Conservation (phyloP, 2,113 vertebrate genomes). For the Sarotherodon lohbergeri region DNA sequence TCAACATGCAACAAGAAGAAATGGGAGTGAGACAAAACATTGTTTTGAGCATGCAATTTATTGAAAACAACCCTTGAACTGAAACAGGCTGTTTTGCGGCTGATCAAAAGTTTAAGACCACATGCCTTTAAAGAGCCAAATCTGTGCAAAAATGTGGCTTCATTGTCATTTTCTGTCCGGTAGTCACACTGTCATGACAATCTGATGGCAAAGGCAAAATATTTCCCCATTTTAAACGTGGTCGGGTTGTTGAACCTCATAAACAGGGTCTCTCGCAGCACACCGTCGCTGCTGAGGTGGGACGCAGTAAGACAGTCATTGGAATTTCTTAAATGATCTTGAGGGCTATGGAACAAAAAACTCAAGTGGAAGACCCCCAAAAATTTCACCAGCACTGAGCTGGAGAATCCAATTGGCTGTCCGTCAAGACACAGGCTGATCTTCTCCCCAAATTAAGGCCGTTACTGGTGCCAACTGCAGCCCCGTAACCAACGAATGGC, state of each 20-base stretch:
- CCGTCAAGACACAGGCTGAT: neutral
- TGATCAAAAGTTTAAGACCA: neutral
- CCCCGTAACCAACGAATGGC: neutral
- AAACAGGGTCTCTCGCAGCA: neutral
- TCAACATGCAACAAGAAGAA: neutral
- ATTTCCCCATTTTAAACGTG: neutral
- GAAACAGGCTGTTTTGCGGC: neutral
- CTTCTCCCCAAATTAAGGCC: neutral
- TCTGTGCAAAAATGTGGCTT: neutral
- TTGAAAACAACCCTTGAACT: neutral
- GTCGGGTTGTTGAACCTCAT: neutral
- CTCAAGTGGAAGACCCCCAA: neutral
- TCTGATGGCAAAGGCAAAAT: neutral
- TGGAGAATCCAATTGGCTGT: neutral
- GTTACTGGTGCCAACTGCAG: neutral
- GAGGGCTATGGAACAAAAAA: neutral
- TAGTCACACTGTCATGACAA: neutral
- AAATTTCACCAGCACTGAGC: neutral
- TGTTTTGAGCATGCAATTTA: neutral
- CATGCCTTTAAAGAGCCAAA: neutral
- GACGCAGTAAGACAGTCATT: neutral
- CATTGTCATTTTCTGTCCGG: neutral
- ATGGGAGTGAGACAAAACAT: neutral
- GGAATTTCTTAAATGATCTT: neutral
- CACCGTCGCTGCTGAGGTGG: neutral